Percentiles rank a stretch among this genome's conserved stretches.
Conservation (phyloP, 2,888 invertebrate species). For the Cremastobaeus sp. region DNA sequence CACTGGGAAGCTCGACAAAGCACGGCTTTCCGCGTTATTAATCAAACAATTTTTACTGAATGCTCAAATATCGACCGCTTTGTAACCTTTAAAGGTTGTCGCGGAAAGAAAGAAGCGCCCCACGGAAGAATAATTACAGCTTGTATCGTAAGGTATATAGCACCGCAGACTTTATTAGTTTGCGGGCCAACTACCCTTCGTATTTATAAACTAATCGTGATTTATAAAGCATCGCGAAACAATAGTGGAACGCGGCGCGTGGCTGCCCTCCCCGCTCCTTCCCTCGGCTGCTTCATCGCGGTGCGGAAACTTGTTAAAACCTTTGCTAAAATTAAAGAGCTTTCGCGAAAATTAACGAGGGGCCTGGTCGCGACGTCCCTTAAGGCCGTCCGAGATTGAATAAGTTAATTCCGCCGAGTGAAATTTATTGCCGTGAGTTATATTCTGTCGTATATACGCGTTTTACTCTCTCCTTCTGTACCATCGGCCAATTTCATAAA, state of each 20-base stretch:
- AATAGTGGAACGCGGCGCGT: slow-evolving; percentile 68
- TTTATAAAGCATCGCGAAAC: slow-evolving; percentile 74
- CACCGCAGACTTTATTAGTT: slow-evolving; percentile 66
- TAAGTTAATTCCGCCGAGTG: slow-evolving; percentile 62
- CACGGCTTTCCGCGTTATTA: too few species aligned
- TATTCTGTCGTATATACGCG: slow-evolving; percentile 58
- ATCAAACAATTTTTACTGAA: too few species aligned
- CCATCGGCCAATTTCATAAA: slow-evolving; percentile 55
- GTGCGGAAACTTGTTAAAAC: slow-evolving; percentile 69
- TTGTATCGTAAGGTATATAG: slow-evolving; percentile 51
- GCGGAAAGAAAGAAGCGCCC: slow-evolving; percentile 25
- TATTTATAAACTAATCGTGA: slow-evolving; percentile 76
- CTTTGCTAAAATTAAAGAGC: slow-evolving; percentile 71
- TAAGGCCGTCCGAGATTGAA: slow-evolving; percentile 62
- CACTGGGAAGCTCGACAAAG: too few species aligned
- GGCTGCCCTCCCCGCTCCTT: slow-evolving; percentile 60
- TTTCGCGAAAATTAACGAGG: slow-evolving; percentile 67
- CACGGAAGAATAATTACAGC: slow-evolving; percentile 59
- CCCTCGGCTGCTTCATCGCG: slow-evolving; percentile 60
- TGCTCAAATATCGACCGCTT: neutral
- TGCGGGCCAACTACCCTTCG: slow-evolving; percentile 54
- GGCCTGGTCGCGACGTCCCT: slow-evolving; percentile 61
- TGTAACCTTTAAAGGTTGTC: slow-evolving; percentile 43
- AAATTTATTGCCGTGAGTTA: slow-evolving; percentile 62
- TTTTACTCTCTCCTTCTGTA: slow-evolving; percentile 58